Evolutionary conservation across 2,113 vertebrate genomes (phyloP).

Genomic region (Saguinus imperator): DNA sequence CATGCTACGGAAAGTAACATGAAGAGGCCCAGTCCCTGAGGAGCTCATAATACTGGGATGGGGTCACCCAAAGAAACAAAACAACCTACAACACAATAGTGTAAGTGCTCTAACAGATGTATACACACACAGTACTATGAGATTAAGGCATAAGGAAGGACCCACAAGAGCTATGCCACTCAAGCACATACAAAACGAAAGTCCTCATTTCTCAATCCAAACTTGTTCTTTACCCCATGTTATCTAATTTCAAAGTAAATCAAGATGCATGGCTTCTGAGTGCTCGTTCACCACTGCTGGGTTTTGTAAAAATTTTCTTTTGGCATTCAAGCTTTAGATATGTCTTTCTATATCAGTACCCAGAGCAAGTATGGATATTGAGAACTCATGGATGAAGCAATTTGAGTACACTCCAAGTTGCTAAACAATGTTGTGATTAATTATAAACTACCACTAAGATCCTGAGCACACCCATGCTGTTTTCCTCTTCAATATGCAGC

Average conservation of each 20-base stretch:
- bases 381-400: background rate
- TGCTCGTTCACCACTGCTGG: background rate
- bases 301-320: background rate
- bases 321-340: background rate
- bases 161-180: background rate
- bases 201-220: background rate
- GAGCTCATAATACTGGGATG: background rate
- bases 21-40: background rate
- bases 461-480: slow-evolving; percentile 12
- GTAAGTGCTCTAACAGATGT: background rate
- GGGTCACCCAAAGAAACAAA: background rate
- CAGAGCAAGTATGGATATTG: background rate
- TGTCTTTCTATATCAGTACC: background rate
- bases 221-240: background rate
- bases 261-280: background rate
- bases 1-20: background rate
- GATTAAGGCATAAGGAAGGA: background rate
- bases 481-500: slow-evolving; percentile 26
- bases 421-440: slow-evolving; percentile 38
- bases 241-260: background rate
- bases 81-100: background rate
- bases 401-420: background rate
- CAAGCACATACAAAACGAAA: background rate
- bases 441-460: slow-evolving; percentile 10
- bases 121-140: background rate